Evolutionary conservation across 2,888 invertebrate genomes (phyloP).

Genomic region (Drosophila subquinaria): DNA sequence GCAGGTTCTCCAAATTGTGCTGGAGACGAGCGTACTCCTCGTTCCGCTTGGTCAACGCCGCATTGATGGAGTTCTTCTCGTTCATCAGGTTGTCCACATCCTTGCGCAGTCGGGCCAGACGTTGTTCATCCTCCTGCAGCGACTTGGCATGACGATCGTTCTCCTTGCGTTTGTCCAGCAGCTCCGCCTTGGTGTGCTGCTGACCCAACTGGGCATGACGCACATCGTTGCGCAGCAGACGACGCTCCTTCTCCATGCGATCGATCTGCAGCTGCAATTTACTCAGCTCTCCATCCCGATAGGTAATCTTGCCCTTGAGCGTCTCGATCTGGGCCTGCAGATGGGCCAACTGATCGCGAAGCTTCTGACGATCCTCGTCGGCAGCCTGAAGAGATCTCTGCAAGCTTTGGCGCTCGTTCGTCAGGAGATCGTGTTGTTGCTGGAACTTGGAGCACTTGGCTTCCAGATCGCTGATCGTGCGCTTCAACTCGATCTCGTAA

Average conservation of each 20-base stretch:
- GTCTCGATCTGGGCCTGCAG: constrained; percentile 78
- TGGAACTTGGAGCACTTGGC: constrained; percentile 85
- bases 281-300: constrained; percentile 90
- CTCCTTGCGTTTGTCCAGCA: constrained; percentile 84
- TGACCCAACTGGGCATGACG: constrained; percentile 82
- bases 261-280: constrained; percentile 89
- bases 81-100: constrained; percentile 91
- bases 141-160: constrained; percentile 88
- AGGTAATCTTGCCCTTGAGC: constrained; percentile 88
- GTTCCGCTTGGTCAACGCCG: constrained; percentile 92
- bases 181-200: constrained; percentile 84
- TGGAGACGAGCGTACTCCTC: constrained; percentile 92
- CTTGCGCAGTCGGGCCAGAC: constrained; percentile 89
- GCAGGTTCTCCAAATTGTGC: constrained; percentile 92
- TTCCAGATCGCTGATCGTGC: constrained; percentile 83
- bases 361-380: constrained; percentile 89
- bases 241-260: constrained; percentile 90
- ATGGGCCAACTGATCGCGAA: constrained; percentile 91
- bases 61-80: constrained; percentile 93
- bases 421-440: constrained; percentile 90
- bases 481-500: constrained; percentile 83
- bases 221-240: constrained; percentile 87
- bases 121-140: constrained; percentile 89
- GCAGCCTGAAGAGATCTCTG: constrained; percentile 90
- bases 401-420: constrained; percentile 91